phyloP scores from a whole-genome alignment of 1,140 invertebrate genomes.

The Aleiodes sp. region DNA sequence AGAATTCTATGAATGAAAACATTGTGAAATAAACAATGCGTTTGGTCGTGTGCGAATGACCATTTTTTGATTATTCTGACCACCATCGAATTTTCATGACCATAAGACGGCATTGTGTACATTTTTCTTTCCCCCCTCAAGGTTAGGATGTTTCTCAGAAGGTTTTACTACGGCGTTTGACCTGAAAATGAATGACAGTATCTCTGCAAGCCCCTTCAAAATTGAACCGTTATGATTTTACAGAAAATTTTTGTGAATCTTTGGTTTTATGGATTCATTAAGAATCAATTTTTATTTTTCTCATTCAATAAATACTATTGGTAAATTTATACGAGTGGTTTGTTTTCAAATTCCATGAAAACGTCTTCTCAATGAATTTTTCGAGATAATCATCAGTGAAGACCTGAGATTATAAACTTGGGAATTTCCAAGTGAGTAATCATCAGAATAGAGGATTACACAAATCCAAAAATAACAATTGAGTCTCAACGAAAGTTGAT shows the following conservation, averaged over 20 bases:
- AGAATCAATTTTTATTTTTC: too few species aligned
- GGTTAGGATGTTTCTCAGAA: conserved; percentile 34
- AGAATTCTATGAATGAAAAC: neutral
- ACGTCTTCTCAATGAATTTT: too few species aligned
- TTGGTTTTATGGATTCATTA: too few species aligned
- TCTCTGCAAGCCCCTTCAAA: conserved; percentile 8
- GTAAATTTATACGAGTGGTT: too few species aligned
- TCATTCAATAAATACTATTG: too few species aligned
- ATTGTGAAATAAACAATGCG: neutral
- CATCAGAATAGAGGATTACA: neutral
- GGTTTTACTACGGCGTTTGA: conserved; percentile 25
- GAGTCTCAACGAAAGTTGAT: too few species aligned
- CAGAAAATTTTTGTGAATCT: too few species aligned
- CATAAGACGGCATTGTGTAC: conserved; percentile 16
- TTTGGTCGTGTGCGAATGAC: neutral
- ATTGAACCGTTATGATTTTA: conserved; percentile 32
- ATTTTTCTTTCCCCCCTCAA: conserved; percentile 13
- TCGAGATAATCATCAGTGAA: neutral
- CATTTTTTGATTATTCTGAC: neutral
- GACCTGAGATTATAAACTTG: neutral
- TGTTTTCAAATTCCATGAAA: too few species aligned
- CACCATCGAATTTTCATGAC: conserved; percentile 28
- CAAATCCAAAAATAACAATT: neutral
- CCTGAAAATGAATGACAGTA: conserved; percentile 1
- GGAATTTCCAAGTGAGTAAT: neutral